These are phyloP conservation scores for Lepidochrysops patricia DNA, from an alignment of 2,888 invertebrate species.

Conservation along the genomic window DNA sequence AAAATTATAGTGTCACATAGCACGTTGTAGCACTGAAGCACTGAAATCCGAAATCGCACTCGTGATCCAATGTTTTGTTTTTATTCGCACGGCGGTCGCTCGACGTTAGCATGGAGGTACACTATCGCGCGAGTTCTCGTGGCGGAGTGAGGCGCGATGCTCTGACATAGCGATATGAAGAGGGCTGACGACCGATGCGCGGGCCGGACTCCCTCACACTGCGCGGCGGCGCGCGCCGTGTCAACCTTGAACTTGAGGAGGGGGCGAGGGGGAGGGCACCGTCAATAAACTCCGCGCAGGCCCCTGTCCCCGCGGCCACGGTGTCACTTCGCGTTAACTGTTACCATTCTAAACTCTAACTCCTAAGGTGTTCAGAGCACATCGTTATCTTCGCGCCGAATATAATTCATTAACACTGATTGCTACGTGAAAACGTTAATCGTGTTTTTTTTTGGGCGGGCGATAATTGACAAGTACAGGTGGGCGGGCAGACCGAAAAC, in stretches of 20 bases:
- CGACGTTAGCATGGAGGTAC: constrained; percentile 40
- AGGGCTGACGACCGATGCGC: constrained; percentile 74
- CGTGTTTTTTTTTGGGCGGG: no score
- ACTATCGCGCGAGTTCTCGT: constrained; percentile 55
- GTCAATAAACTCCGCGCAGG: constrained; percentile 71
- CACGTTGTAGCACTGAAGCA: constrained; percentile 44
- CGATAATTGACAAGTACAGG: no score
- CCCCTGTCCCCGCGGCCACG: constrained; percentile 51
- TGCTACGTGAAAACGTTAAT: no score
- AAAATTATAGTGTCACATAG: constrained; percentile 37
- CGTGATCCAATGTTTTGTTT: constrained; percentile 49
- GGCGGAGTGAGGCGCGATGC: constrained; percentile 47
- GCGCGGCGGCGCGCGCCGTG: constrained; percentile 74
- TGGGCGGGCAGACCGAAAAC: no score
- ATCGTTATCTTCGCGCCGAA: neutral
- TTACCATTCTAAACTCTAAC: constrained; percentile 28
- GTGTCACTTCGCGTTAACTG: constrained; percentile 31
- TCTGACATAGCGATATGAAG: constrained; percentile 59
- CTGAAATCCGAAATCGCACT: constrained; percentile 59
- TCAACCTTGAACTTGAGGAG: constrained; percentile 76
- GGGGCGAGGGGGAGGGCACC: constrained; percentile 58
- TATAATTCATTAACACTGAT: no score
- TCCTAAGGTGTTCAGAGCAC: neutral
- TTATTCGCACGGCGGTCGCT: constrained; percentile 40
- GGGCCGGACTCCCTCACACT: constrained; percentile 75